A percentile compares a stretch with the other conserved stretches of the same genome.
These are phyloP conservation scores for Echiichthys vipera DNA, from an alignment of 2,797 vertebrate genomes.

Conservation along the genomic window DNA sequence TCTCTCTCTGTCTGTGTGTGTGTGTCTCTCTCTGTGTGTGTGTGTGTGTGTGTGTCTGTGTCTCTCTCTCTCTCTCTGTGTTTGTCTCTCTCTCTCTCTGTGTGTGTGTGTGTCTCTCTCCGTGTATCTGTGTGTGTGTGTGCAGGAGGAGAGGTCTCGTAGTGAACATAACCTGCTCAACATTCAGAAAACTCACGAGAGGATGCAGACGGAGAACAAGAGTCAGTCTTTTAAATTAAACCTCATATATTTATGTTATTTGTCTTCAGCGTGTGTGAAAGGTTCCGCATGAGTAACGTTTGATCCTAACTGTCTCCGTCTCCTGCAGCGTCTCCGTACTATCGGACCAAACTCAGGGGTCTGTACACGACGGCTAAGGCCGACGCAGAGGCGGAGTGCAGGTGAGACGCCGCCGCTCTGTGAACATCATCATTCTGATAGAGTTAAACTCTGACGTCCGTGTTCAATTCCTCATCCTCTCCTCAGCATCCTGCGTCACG, in stretches of 20 bases:
- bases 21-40: too few species aligned
- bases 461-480: background rate
- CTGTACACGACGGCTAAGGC: slow-evolving; percentile 94
- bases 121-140: background rate
- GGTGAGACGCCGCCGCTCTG: slow-evolving; percentile 83
- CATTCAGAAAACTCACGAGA: slow-evolving; percentile 95
- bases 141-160: slow-evolving; percentile 91
- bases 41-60: too few species aligned
- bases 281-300: too few species aligned
- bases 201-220: slow-evolving; percentile 96
- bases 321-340: slow-evolving; percentile 90
- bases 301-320: slow-evolving; percentile 3
- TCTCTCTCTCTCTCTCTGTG: background rate
- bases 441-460: too few species aligned
- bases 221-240: too few species aligned
- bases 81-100: too few species aligned
- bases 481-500: slow-evolving; percentile 89
- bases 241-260: too few species aligned
- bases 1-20: too few species aligned
- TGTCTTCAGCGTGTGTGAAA: too few species aligned
- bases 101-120: too few species aligned
- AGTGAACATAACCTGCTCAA: slow-evolving; percentile 96
- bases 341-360: slow-evolving; percentile 92
- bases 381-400: slow-evolving; percentile 93
- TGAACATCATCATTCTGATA: too few species aligned